Evolutionary conservation across 2,797 vertebrate genomes (phyloP).

Genomic region (Thalassophryne amazonica): DNA sequence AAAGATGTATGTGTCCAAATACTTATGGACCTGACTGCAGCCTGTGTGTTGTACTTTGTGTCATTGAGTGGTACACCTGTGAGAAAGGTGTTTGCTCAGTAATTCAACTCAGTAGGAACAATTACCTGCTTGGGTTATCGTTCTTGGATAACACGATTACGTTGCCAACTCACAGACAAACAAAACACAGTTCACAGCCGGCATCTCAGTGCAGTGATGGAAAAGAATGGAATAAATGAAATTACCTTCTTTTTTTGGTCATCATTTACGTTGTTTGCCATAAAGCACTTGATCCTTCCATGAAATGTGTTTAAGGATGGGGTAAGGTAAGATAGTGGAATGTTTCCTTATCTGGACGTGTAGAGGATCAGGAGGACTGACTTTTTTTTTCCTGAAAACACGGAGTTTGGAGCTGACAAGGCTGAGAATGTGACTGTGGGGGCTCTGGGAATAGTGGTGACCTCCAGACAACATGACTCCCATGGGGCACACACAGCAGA

Average conservation of each 20-base stretch:
- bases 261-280: not conserved
- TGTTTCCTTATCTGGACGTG: slow-evolving; percentile 11
- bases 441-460: slow-evolving; percentile 61
- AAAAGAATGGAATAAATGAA: not conserved
- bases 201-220: not conserved
- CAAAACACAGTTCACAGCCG: not conserved
- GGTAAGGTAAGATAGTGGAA: slow-evolving; percentile 50
- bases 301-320: slow-evolving; percentile 17
- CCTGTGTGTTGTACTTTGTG: slow-evolving; percentile 23
- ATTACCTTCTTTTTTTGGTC: slow-evolving; percentile 4
- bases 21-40: not conserved
- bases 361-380: not conserved
- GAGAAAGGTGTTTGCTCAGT: slow-evolving; percentile 42
- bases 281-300: not conserved
- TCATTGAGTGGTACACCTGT: slow-evolving; percentile 19
- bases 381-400: slow-evolving; percentile 12
- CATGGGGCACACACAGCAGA: slow-evolving; percentile 30
- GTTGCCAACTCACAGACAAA: slow-evolving; percentile 24
- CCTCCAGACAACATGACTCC: slow-evolving; percentile 37
- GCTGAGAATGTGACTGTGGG: slow-evolving; percentile 53
- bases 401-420: slow-evolving; percentile 38
- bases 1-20: no score
- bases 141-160: slow-evolving; percentile 24
- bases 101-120: slow-evolving; percentile 26
- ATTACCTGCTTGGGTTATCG: slow-evolving; percentile 4